Conservation (phyloP, 2,888 invertebrate species). For the Anagyrus pseudococci region DNA sequence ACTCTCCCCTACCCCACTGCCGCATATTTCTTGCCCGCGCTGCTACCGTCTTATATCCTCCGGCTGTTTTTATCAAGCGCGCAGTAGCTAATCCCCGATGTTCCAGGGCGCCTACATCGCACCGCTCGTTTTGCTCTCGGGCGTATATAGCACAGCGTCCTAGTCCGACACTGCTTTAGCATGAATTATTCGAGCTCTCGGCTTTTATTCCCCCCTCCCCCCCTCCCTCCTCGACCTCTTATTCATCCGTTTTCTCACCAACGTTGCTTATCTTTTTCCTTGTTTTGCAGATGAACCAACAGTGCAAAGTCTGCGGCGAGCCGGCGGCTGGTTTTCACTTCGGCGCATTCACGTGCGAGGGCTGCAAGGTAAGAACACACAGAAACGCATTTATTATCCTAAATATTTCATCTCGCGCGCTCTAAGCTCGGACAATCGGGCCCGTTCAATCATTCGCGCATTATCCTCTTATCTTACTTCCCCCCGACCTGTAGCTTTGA, state of each 20-base stretch:
- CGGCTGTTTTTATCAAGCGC: slow-evolving; percentile 6
- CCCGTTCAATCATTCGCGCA: too few species aligned
- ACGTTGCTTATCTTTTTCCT: neutral
- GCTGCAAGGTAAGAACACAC: slow-evolving; percentile 56
- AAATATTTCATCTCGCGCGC: neutral
- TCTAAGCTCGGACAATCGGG: too few species aligned
- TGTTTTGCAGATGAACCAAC: slow-evolving; percentile 59
- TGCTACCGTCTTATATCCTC: neutral
- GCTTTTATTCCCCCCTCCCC: neutral
- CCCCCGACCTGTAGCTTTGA: too few species aligned
- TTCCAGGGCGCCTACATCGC: slow-evolving; percentile 16
- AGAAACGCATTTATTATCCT: too few species aligned
- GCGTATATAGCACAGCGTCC: too few species aligned
- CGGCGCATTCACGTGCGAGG: slow-evolving; percentile 60
- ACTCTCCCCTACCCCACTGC: neutral
- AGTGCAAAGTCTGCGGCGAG: slow-evolving; percentile 60
- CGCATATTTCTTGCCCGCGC: neutral
- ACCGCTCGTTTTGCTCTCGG: too few species aligned
- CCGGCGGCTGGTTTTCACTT: slow-evolving; percentile 60
- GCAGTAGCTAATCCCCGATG: slow-evolving; percentile 3
- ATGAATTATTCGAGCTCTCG: neutral
- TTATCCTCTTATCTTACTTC: neutral
- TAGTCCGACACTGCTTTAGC: too few species aligned
- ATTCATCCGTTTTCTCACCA: too few species aligned
- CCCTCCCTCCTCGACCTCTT: neutral